Conservation (phyloP, 2,113 vertebrate species). For the Thunnus maccoyii region DNA sequence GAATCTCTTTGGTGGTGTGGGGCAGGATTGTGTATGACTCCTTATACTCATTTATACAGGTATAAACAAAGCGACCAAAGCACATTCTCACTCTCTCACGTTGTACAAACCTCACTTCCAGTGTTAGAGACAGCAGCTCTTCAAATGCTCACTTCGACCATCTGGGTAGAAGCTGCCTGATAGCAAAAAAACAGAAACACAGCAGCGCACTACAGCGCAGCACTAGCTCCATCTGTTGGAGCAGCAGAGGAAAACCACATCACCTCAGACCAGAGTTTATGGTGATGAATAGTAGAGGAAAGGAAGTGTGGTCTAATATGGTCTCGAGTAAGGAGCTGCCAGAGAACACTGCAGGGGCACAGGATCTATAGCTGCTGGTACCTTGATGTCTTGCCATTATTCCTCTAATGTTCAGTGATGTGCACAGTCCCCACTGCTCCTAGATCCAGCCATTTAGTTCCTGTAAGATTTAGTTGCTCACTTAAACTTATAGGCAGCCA, state of each 20-base stretch:
- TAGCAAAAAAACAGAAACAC: not conserved
- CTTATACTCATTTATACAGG: not conserved
- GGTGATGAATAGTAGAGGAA: constrained; percentile 30
- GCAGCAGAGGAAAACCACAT: not conserved
- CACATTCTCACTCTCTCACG: not conserved
- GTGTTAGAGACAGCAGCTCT: constrained; percentile 1
- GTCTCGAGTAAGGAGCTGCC: constrained; percentile 1
- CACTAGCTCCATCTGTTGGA: constrained; percentile 76
- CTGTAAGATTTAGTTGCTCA: not conserved
- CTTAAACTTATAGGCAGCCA: not conserved
- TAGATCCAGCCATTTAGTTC: not conserved
- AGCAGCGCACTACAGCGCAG: constrained; percentile 41
- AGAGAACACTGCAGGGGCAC: constrained; percentile 1
- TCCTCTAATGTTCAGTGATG: constrained; percentile 1
- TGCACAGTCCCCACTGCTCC: not conserved
- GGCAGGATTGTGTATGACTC: not conserved
- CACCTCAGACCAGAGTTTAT: not conserved
- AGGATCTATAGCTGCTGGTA: constrained; percentile 1
- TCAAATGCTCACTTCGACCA: constrained; percentile 29
- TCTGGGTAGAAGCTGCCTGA: constrained; percentile 44
- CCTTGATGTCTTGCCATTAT: not conserved
- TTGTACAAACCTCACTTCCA: not conserved
- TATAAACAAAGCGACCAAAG: not conserved
- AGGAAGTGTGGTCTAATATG: constrained; percentile 1
- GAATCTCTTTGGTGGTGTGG: constrained; percentile 33